Percentiles rank a stretch among this genome's conserved stretches.
These are phyloP conservation scores for Berghia stephanieae DNA, from an alignment of 1,140 invertebrate species.

Conservation along the genomic window DNA sequence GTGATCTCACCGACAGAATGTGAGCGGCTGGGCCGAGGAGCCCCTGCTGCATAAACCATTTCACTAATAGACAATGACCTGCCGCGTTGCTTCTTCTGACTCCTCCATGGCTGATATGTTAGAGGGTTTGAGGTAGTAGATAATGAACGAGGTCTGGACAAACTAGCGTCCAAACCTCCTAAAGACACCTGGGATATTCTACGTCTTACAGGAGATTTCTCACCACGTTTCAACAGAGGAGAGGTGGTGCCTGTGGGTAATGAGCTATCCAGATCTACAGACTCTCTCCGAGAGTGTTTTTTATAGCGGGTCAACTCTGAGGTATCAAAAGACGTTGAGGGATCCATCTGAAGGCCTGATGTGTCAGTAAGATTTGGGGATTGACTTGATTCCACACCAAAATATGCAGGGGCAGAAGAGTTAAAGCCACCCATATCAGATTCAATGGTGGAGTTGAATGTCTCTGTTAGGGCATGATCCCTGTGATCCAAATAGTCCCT, in stretches of 20 bases:
- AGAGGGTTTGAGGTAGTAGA: slow-evolving; percentile 31
- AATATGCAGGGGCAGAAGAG: slow-evolving; percentile 23
- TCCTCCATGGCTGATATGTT: slow-evolving; percentile 33
- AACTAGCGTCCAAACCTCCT: neutral
- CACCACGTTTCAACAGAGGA: slow-evolving; percentile 23
- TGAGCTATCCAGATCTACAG: too few species aligned
- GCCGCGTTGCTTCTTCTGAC: neutral
- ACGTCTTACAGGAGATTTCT: neutral
- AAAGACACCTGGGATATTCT: neutral
- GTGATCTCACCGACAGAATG: slow-evolving; percentile 25
- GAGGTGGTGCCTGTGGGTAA: too few species aligned
- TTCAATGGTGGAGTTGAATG: too few species aligned
- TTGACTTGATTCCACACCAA: neutral
- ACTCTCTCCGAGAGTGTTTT: too few species aligned
- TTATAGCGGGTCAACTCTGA: neutral
- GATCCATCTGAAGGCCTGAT: neutral
- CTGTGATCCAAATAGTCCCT: neutral
- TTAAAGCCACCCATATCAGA: neutral
- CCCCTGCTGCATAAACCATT: slow-evolving; percentile 6
- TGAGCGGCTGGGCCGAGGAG: neutral
- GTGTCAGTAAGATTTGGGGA: neutral
- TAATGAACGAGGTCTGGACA: slow-evolving; percentile 11
- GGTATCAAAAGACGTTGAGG: slow-evolving; percentile 14
- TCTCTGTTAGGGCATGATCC: neutral
- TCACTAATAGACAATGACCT: slow-evolving; percentile 22